Conservation (phyloP, 2,888 invertebrate genomes). For the Hofmannophila pseudospretella region DNA sequence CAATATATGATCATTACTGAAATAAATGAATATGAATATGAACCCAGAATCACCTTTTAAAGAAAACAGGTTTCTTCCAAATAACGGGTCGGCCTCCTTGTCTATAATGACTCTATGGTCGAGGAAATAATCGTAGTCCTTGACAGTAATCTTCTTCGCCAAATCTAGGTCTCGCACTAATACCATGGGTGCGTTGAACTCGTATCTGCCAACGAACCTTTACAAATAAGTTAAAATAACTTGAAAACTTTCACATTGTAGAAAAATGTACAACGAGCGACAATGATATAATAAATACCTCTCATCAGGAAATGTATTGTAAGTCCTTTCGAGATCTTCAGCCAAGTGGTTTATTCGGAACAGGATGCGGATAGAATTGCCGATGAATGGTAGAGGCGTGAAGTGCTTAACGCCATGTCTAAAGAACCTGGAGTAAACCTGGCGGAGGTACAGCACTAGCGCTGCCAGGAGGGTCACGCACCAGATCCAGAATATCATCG, state of each 20-base stretch:
- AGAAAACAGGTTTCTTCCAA: conserved; percentile 62
- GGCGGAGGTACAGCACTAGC: conserved; percentile 27
- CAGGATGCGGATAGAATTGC: conserved; percentile 34
- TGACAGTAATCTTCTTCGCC: conserved; percentile 66
- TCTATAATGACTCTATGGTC: conserved; percentile 58
- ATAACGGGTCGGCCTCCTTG: conserved; percentile 58
- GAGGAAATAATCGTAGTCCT: conserved; percentile 74
- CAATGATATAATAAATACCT: conserved; percentile 23
- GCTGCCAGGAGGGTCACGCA: conserved; percentile 19
- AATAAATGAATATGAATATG: no score
- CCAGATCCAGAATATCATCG: conserved; percentile 32
- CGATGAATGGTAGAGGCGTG: conserved; percentile 34
- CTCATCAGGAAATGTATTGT: conserved; percentile 37
- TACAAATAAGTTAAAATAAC: neutral
- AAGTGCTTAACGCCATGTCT: conserved; percentile 36
- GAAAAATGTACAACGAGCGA: no score
- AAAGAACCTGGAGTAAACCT: conserved; percentile 33
- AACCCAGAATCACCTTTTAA: conserved; percentile 59
- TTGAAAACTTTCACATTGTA: no score
- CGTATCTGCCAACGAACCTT: conserved; percentile 67
- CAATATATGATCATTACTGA: no score
- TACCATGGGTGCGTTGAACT: conserved; percentile 52
- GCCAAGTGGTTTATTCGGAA: conserved; percentile 23
- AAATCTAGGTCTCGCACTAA: conserved; percentile 67
- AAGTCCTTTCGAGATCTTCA: conserved; percentile 24